A percentile compares a stretch with the other conserved stretches of the same genome.
phyloP scores from a whole-genome alignment of 2,888 invertebrate genomes.

The Dusona sp. region DNA sequence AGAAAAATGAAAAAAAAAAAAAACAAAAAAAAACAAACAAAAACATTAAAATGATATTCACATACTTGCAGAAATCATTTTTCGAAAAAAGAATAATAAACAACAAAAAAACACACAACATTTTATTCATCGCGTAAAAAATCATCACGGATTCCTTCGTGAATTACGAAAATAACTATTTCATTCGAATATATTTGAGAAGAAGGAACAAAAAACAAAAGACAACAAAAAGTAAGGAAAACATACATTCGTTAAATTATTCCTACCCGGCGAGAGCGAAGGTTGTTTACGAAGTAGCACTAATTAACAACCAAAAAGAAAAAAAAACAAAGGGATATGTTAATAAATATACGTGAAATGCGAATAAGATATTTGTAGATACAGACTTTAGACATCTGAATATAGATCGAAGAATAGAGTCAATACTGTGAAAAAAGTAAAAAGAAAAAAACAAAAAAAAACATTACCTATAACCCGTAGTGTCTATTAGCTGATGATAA shows the following conservation, averaged over 20 bases:
- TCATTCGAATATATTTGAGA: conserved; percentile 62
- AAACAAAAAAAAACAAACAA: conserved; percentile 48
- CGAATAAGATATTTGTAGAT: conserved; percentile 82
- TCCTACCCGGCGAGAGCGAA: conserved; percentile 58
- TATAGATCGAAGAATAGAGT: conserved; percentile 81
- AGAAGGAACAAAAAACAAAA: conserved; percentile 40
- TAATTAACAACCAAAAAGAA: conserved; percentile 55
- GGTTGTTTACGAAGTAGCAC: conserved; percentile 66
- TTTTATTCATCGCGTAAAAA: conserved; percentile 56
- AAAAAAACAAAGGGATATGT: conserved; percentile 64
- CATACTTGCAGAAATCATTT: conserved; percentile 39
- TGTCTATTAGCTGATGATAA: conserved; percentile 74
- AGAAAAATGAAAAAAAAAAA: conserved; percentile 49
- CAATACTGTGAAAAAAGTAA: conserved; percentile 81
- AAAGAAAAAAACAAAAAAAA: too few species aligned
- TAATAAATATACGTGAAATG: conserved; percentile 71
- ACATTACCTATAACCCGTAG: conserved; percentile 80
- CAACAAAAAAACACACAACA: conserved; percentile 16
- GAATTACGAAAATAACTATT: conserved; percentile 56
- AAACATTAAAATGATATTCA: conserved; percentile 48
- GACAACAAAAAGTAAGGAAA: too few species aligned
- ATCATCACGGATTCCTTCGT: conserved; percentile 54
- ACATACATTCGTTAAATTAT: conserved; percentile 65
- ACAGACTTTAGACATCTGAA: conserved; percentile 81
- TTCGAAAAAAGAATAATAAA: conserved; percentile 37